Evolutionary conservation across 2,113 vertebrate genomes (phyloP), one percentile per base, ranked within the genome.

Genomic region (Dipodomys merriami): DNA sequence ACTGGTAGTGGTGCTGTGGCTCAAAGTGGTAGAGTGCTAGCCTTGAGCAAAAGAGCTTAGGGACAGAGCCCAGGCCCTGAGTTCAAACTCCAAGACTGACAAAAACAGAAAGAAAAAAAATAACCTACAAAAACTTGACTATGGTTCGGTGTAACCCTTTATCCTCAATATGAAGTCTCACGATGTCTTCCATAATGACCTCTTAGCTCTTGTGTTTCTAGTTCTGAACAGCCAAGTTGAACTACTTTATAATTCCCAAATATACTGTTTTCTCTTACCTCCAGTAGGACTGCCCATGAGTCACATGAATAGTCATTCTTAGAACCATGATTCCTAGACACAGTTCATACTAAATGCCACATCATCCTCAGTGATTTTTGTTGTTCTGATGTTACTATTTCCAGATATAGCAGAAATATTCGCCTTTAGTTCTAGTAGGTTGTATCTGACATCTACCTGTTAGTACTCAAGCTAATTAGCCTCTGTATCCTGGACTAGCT

Each of bases 201-300:
- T n/a, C 16, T 64, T 44, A 76, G n/a, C 30, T 20, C 29, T 44
- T 83, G 7, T 60, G 1, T 71, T 8, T 15, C 15, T 88, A 62
- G 10, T 18, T 10, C 71, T 79, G 23, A 6, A 25, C 0, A 39
- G 10, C 12, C 64, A 91, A 13, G 44, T 18, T 60, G 67, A 53
- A 91, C 22, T 30, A 46, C n/a, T 57, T 76, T 35, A 82, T 84
- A 60, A n/a, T 82, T 67, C 81, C 15, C 65, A 94, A 77, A 69
- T 12, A 49, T 29, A 5, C 13, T 29, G 11, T 49, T 19, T 84
- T 68, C 46, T 20, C 23, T 83, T 22, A 71, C 5, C 57, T 39
- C 20, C 27, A 81, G 68, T 6, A 57, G 15, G 53, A 57, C 15
- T 57, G 53, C 44, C 73, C 84, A 8, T 74, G 15, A 57, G 53